Base-by-base conservation (phyloP, 2,888 invertebrate genomes). In the Drosophila setosimentum region DNA sequence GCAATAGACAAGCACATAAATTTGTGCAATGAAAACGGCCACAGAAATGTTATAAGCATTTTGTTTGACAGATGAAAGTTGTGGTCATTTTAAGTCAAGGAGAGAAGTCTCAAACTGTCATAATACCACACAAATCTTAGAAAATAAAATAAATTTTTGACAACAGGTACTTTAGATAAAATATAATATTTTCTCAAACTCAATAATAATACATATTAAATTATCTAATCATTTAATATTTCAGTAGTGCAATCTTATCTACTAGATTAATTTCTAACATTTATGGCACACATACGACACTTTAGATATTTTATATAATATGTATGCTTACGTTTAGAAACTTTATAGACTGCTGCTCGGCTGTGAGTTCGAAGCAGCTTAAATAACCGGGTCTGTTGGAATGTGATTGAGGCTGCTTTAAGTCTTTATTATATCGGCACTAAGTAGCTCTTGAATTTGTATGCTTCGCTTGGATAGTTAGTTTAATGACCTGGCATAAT, bases 281-380 rank as follows among this genome's bases (percentile, higher is more conserved):
- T 59, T 21, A 72, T 32, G 30, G 50, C 37, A 68, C 42, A 79
- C 35, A 63, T 16, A 72, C 45, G 58, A 58, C 33, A 54, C n/a
- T 67, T 67, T 49, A 53, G 42, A 59, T 79, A 70, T 80, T 78
- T 75, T 64, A 78, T 68, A 10, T 33, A 49, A 50, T 57, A 72
- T 78, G 83, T 51, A 73, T 78, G 86, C 84, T 85, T 88, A 86
- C 79, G 66, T 74, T 79, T 85, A 80, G 87, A 86, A 90, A 89
- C 83, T 83, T 83, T 85, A 68, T 64, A 69, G 80, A 82, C 80
- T 85, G 83, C 74, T 33, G 79, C 85, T 89, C 81, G 79, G 60
- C 63, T 42, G n/a, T 42, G 4, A 69, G 55, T 54, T 37, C 62
- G 45, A 45, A 49, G 61, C 65, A 58, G 67, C 58, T 68, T 64